These are phyloP conservation scores for Ovis aries DNA, from an alignment of 2,113 vertebrate genomes.

Conservation along the genomic window ARS-UI_Ramb_v3.0 NC_056067.1:49704001-49704500, in stretches of 20 bases:
- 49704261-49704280: background rate
- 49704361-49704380: background rate
- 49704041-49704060: background rate
- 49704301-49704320: background rate
- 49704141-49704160: background rate
- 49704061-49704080: background rate
- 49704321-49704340: background rate
- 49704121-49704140: background rate
- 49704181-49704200: background rate
- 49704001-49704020: background rate
- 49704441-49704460: rapidly evolving
- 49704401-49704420: background rate
- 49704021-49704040: background rate
- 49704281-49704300: background rate
- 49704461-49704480: rapidly evolving
- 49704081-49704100: background rate
- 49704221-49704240: background rate
- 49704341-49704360: background rate
- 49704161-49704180: background rate
- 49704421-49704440: background rate
- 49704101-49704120: background rate
- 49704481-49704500: background rate
- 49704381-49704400: background rate
- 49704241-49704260: background rate
- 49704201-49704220: background rate